A percentile compares a stretch with the other conserved stretches of the same genome.
Conservation (phyloP, 2,113 vertebrate genomes). For the Eulemur rufifrons region DNA sequence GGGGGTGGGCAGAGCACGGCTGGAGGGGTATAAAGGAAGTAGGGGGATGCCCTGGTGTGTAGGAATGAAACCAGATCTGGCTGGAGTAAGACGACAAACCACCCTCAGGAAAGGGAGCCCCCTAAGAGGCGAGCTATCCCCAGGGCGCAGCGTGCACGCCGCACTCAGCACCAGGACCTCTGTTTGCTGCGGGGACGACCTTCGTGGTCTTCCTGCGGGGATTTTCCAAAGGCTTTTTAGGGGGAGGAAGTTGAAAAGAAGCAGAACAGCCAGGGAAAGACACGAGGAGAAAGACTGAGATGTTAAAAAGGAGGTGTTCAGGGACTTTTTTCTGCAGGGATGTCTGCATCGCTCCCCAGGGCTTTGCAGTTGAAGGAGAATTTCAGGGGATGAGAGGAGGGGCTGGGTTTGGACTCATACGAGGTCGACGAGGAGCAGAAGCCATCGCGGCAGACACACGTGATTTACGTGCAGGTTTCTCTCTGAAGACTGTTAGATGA, state of each 20-base stretch:
- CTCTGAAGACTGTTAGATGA: neutral
- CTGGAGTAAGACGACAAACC: neutral
- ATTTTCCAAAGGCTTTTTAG: neutral
- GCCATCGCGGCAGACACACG: too few species aligned
- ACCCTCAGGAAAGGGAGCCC: neutral
- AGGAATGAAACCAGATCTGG: neutral
- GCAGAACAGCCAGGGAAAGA: neutral
- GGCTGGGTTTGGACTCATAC: neutral
- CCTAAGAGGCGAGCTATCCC: neutral
- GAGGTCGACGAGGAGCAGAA: neutral
- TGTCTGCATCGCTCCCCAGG: neutral
- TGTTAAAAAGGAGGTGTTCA: too few species aligned
- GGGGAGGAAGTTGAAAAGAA: neutral
- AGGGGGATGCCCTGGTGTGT: too few species aligned
- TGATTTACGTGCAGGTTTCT: neutral
- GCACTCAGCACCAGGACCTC: neutral
- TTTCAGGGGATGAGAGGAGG: neutral
- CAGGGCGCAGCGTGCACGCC: neutral
- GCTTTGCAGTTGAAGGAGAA: neutral
- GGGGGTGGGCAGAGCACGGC: neutral
- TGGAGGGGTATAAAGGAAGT: neutral
- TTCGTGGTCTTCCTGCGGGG: neutral
- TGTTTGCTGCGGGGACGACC: neutral
- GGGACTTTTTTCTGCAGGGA: neutral
- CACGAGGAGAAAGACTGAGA: neutral